Percentiles rank a stretch among this genome's conserved stretches.
Evolutionary conservation across 2,797 vertebrate genomes (phyloP).

Genomic region (Ctenochaetus hawaiiensis): DNA sequence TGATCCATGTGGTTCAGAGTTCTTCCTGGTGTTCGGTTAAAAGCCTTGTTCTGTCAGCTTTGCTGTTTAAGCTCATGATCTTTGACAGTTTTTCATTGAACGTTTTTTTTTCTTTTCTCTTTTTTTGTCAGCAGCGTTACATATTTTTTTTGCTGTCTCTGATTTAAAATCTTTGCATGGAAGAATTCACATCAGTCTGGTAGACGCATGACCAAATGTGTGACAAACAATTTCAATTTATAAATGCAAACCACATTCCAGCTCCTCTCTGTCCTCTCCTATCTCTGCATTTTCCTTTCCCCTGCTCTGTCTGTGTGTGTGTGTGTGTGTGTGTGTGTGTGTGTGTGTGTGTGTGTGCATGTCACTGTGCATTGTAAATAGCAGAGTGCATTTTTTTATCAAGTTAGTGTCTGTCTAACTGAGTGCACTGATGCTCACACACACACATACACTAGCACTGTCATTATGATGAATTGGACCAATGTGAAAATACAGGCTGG

Average conservation of each 20-base stretch:
- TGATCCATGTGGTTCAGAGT: conserved; percentile 8
- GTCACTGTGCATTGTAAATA: background rate
- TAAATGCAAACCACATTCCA: conserved; percentile 49
- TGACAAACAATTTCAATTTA: conserved; percentile 53
- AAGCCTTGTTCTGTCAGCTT: conserved; percentile 2
- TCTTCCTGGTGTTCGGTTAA: conserved; percentile 1
- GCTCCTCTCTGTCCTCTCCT: conserved; percentile 25
- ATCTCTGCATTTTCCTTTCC: conserved; percentile 18
- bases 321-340: background rate
- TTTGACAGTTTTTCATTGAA: too few species aligned
- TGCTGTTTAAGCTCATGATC: background rate
- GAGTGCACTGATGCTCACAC: background rate
- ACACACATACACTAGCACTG: conserved; percentile 14
- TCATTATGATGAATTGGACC: conserved; percentile 49
- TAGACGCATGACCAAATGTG: conserved; percentile 1
- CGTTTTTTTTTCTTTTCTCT: background rate
- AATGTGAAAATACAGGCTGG: conserved; percentile 25
- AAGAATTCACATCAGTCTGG: conserved; percentile 6
- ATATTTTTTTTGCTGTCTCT: background rate
- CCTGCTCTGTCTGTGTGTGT: conserved; percentile 9
- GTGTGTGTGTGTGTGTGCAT: background rate
- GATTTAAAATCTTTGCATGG: background rate
- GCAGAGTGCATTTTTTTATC: background rate
- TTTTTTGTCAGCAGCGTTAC: background rate
- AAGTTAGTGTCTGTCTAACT: conserved; percentile 1